A percentile compares a stretch with the other conserved stretches of the same genome.
Conservation (phyloP, 2,797 vertebrate genomes). For the Agapornis canus region DNA sequence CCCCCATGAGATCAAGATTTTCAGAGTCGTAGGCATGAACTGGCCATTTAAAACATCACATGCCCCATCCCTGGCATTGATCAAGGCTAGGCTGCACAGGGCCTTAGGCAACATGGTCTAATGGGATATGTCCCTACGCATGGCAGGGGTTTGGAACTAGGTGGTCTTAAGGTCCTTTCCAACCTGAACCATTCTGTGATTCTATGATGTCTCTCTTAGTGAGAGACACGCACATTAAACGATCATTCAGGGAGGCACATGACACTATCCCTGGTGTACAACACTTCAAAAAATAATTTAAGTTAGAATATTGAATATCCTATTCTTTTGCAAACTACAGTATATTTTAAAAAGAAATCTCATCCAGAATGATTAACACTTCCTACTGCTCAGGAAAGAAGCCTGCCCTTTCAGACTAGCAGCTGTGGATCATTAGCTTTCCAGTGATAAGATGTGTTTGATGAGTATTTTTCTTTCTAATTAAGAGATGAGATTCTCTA, state of each 20-base stretch:
- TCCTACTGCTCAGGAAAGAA: constrained; percentile 79
- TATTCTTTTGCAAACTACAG: constrained; percentile 80
- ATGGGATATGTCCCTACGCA: neutral
- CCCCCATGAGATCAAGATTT: constrained; percentile 50
- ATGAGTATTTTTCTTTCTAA: constrained; percentile 85
- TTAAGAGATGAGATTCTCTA: constrained; percentile 80
- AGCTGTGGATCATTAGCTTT: constrained; percentile 83
- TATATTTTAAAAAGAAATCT: constrained; percentile 81
- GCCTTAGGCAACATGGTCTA: neutral
- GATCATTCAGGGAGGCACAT: constrained; percentile 64
- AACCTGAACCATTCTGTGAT: neutral
- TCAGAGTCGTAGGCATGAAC: constrained; percentile 48
- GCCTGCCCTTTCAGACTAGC: constrained; percentile 80
- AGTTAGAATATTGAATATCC: constrained; percentile 79
- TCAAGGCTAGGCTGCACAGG: neutral
- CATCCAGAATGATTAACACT: constrained; percentile 81
- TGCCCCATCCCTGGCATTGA: neutral
- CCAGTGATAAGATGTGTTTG: constrained; percentile 80
- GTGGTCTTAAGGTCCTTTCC: neutral
- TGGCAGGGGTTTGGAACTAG: neutral
- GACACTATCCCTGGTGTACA: constrained; percentile 71
- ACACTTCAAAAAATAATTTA: constrained; percentile 81
- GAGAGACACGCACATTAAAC: constrained; percentile 63
- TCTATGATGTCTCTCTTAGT: constrained; percentile 40
- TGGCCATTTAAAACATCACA: constrained; percentile 50